These are phyloP conservation scores for Cephalopachus bancanus DNA, from an alignment of 2,797 vertebrate species.

Conservation along the genomic window DNA sequence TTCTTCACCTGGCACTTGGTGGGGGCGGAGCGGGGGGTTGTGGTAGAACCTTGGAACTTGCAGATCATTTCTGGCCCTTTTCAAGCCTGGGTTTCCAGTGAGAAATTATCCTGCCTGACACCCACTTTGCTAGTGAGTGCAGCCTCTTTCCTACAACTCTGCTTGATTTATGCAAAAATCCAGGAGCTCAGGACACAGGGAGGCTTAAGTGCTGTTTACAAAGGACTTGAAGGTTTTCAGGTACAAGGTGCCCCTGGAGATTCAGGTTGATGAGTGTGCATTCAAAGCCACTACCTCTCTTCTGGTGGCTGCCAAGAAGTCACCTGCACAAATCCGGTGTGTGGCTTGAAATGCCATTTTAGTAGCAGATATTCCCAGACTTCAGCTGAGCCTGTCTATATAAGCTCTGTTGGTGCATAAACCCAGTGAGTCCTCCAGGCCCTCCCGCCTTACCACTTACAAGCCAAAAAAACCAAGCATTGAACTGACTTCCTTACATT, in stretches of 20 bases:
- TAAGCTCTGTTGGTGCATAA: not conserved
- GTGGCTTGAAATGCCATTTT: constrained; percentile 56
- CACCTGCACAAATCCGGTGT: not conserved
- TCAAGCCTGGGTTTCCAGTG: not conserved
- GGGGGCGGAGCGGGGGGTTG: not conserved
- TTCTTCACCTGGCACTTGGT: not conserved
- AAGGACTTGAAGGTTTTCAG: constrained; percentile 70
- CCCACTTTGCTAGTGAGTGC: not conserved
- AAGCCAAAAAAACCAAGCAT: constrained; percentile 36
- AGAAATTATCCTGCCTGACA: not conserved
- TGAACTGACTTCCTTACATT: not conserved
- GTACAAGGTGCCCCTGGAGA: constrained; percentile 70
- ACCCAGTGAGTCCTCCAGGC: not conserved
- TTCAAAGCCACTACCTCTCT: constrained; percentile 58
- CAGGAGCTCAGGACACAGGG: not conserved
- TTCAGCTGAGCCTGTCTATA: not conserved
- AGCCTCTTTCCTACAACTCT: constrained; percentile 1
- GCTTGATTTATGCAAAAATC: constrained; percentile 65
- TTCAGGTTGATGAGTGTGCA: constrained; percentile 65
- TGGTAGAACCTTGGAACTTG: not conserved
- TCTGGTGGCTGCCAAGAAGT: constrained; percentile 53
- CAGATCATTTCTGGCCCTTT: constrained; percentile 7
- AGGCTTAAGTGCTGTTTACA: constrained; percentile 66
- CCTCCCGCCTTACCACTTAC: not conserved
- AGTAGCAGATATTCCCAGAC: constrained; percentile 28